phyloP scores from a whole-genome alignment of 2,797 vertebrate genomes.

The Hoplostethus mediterraneus region DNA sequence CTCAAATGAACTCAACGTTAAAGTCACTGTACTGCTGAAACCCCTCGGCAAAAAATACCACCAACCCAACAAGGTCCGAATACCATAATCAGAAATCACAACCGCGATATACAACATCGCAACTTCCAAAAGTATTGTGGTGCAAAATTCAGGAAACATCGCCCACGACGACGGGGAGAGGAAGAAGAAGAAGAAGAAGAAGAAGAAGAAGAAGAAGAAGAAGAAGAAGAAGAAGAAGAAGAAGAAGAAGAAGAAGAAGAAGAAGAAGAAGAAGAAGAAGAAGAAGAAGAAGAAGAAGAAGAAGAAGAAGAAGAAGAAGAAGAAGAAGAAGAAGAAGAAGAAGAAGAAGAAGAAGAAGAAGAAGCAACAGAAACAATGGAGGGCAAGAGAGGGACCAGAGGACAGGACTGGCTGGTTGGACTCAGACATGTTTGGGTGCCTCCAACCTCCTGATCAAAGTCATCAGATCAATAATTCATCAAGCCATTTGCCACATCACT shows the following conservation, averaged over 20 bases:
- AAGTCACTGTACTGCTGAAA: too few species aligned
- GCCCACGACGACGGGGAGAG: too few species aligned
- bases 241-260: not conserved
- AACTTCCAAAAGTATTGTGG: too few species aligned
- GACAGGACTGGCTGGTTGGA: conserved; percentile 19
- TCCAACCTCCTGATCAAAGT: conserved; percentile 60
- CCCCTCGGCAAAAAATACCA: too few species aligned
- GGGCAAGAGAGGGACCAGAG: not conserved
- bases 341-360: not conserved
- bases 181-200: not conserved
- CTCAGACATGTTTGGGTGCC: conserved; percentile 57
- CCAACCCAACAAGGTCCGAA: too few species aligned
- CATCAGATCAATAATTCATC: conserved; percentile 81
- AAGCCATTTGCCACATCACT: conserved; percentile 58
- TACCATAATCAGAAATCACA: too few species aligned
- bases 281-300: not conserved
- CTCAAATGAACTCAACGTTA: too few species aligned
- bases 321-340: not conserved
- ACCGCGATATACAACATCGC: too few species aligned
- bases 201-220: too few species aligned
- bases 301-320: not conserved
- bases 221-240: not conserved
- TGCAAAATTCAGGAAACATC: too few species aligned
- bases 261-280: not conserved
- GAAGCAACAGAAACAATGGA: not conserved